These are phyloP conservation scores for Diaperis boleti DNA, from an alignment of 2,888 invertebrate species.

Conservation along the genomic window DNA sequence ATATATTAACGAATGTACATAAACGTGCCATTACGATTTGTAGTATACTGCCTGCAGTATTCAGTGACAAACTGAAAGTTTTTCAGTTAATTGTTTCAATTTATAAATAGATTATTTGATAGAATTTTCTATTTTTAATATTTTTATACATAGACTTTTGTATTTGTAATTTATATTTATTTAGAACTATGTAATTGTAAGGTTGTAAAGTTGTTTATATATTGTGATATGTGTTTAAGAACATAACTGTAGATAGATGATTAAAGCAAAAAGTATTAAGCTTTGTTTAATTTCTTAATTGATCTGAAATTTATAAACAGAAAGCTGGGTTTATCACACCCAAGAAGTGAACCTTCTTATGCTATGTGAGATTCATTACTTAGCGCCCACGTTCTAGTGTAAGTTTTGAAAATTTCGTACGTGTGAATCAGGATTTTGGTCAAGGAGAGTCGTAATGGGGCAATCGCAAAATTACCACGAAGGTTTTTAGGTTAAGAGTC, in stretches of 20 bases:
- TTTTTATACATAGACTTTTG: constrained; percentile 21
- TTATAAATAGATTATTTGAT: neutral
- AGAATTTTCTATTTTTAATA: constrained; percentile 18
- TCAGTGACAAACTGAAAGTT: neutral
- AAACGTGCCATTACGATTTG: constrained; percentile 40
- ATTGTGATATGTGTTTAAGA: constrained; percentile 39
- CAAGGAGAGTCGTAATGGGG: too few species aligned
- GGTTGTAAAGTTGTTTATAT: constrained; percentile 24
- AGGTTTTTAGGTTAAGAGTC: too few species aligned
- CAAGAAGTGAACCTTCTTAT: too few species aligned
- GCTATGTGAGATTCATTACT: too few species aligned
- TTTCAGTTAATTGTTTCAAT: neutral
- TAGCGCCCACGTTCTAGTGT: too few species aligned
- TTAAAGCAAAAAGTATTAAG: constrained; percentile 4
- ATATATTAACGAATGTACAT: constrained; percentile 32
- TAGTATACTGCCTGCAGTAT: neutral
- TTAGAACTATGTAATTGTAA: too few species aligned
- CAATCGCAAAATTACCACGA: too few species aligned
- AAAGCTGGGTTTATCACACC: too few species aligned
- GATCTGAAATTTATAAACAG: too few species aligned
- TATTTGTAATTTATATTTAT: constrained; percentile 31
- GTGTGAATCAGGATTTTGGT: too few species aligned
- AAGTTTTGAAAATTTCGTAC: too few species aligned
- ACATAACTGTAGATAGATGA: constrained; percentile 9
- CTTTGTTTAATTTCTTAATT: too few species aligned